phyloP scores from a whole-genome alignment of 2,888 invertebrate genomes.

The Tridacna gigas region DNA sequence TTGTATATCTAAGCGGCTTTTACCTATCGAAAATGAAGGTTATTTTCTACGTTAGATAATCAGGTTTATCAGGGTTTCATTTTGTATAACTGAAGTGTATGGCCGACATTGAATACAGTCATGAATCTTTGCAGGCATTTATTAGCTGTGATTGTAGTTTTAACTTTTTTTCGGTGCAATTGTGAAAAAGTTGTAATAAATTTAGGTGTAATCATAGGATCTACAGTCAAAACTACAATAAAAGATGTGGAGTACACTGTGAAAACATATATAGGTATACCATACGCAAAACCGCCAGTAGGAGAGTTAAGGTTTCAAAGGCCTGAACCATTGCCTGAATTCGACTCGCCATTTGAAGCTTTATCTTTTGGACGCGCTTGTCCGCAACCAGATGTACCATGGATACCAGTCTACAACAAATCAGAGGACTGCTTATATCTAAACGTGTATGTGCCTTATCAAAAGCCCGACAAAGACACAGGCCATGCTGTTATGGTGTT shows the following conservation, averaged over 20 bases:
- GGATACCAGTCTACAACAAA: background rate
- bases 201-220: constrained; percentile 9
- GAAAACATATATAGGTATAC: constrained; percentile 12
- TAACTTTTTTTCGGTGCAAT: too few relatives aligned
- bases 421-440: constrained; percentile 97
- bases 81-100: too few relatives aligned
- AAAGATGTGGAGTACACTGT: background rate
- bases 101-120: too few relatives aligned
- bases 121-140: too few relatives aligned
- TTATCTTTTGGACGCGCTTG: background rate
- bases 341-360: background rate
- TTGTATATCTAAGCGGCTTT: too few relatives aligned
- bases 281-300: constrained; percentile 14
- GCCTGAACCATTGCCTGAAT: background rate
- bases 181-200: background rate
- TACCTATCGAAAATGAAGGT: too few relatives aligned
- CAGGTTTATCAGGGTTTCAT: too few relatives aligned
- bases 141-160: too few relatives aligned
- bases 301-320: constrained; percentile 13
- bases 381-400: background rate
- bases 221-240: background rate
- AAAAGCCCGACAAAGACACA: constrained; percentile 7
- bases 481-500: constrained; percentile 91
- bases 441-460: constrained; percentile 94
- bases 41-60: too few relatives aligned